Percentiles rank a stretch among this genome's conserved stretches.
Evolutionary conservation across 2,888 invertebrate genomes (phyloP).

Genomic region (Parochlus steinenii): DNA sequence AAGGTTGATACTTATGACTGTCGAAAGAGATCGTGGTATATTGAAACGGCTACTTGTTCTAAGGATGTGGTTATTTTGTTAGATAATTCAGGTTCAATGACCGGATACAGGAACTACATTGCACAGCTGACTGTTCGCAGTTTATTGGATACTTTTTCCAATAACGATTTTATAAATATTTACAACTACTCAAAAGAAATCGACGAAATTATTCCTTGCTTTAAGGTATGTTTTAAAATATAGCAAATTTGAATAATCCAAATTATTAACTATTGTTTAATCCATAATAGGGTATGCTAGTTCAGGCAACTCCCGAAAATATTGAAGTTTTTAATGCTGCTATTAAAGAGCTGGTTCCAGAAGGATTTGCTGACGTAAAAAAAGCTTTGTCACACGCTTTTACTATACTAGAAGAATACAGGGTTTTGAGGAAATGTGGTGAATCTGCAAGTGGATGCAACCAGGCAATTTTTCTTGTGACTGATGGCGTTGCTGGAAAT

Average conservation of each 20-base stretch:
- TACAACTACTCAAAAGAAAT: conserved; percentile 61
- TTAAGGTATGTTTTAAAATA: conserved; percentile 30
- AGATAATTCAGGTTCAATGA: conserved; percentile 95
- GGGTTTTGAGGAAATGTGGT: conserved; percentile 35
- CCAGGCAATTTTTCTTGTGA: conserved; percentile 91
- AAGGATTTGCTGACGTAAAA: conserved; percentile 71
- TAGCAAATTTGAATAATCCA: neutral
- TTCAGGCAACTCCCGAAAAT: conserved; percentile 81
- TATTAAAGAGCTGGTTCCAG: conserved; percentile 44
- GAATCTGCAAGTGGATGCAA: conserved; percentile 57
- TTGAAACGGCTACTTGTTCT: conserved; percentile 93
- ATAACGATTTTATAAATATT: conserved; percentile 95
- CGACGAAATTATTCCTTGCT: conserved; percentile 67
- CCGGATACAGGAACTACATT: conserved; percentile 56
- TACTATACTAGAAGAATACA: conserved; percentile 48
- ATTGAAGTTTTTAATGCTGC: conserved; percentile 53
- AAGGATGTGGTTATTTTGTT: conserved; percentile 93
- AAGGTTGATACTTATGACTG: conserved; percentile 76
- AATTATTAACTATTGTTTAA: neutral
- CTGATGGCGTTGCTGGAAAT: conserved; percentile 85
- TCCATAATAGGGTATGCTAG: conserved; percentile 39
- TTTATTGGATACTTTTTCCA: conserved; percentile 86
- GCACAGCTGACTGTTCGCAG: conserved; percentile 76
- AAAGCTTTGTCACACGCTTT: conserved; percentile 73
- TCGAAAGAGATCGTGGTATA: conserved; percentile 85